Percentiles rank a stretch among this genome's conserved stretches.
Evolutionary conservation across 2,888 invertebrate species (phyloP).

Genomic region (Hemistola chrysoprasaria): DNA sequence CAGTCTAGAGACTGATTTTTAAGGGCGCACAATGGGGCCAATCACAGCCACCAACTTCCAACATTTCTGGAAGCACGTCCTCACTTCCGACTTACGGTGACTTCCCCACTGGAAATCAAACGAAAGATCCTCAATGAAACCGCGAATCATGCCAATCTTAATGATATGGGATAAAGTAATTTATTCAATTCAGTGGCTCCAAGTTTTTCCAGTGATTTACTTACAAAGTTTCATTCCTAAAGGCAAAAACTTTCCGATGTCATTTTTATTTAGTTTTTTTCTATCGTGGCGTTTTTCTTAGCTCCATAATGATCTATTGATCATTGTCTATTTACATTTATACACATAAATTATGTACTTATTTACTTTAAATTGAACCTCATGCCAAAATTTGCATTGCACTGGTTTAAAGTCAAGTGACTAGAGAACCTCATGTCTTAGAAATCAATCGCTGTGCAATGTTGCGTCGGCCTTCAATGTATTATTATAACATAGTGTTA

Average conservation of each 20-base stretch:
- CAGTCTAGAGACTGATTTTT: constrained; percentile 64
- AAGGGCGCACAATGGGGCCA: constrained; percentile 72
- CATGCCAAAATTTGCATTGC: no score
- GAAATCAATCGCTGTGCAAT: no score
- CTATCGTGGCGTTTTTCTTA: no score
- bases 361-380: no score
- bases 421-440: no score
- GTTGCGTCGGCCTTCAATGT: no score
- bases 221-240: constrained; percentile 24
- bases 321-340: no score
- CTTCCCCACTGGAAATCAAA: constrained; percentile 42
- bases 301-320: no score
- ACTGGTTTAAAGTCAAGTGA: no score
- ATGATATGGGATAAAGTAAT: constrained; percentile 44
- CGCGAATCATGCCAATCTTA: constrained; percentile 47
- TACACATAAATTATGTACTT: no score
- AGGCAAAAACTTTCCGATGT: constrained; percentile 15
- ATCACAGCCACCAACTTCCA: constrained; percentile 66
- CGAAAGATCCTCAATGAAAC: constrained; percentile 48
- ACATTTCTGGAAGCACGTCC: constrained; percentile 67
- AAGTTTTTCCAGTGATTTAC: constrained; percentile 32
- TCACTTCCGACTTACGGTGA: constrained; percentile 57
- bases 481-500: no score
- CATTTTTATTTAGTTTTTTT: no score
- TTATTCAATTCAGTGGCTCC: constrained; percentile 36